A percentile compares a stretch with the other conserved stretches of the same genome.
These are phyloP conservation scores for Microplitis manilae DNA, from an alignment of 2,888 invertebrate species.

Conservation along the genomic window DNA sequence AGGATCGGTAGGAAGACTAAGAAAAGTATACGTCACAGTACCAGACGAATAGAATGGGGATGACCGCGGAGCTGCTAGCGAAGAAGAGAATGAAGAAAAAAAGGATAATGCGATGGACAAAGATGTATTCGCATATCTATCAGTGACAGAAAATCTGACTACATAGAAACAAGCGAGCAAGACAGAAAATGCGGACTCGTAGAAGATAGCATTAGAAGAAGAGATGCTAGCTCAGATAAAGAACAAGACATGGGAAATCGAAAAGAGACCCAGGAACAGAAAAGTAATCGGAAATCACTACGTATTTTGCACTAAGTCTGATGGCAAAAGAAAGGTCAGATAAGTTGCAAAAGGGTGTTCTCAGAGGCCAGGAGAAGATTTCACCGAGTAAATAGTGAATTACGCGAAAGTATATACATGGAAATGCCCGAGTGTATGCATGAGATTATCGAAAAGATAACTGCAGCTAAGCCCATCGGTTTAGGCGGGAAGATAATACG, in stretches of 20 bases:
- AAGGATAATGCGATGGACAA: slow-evolving; percentile 21
- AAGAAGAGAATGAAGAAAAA: slow-evolving; percentile 42
- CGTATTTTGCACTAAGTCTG: too few relatives aligned
- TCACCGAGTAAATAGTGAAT: slow-evolving; percentile 6
- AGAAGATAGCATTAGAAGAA: too few relatives aligned
- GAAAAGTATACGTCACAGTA: too few relatives aligned
- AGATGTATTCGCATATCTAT: slow-evolving; percentile 1
- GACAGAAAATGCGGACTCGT: too few relatives aligned
- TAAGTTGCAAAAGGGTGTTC: neutral
- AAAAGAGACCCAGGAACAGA: slow-evolving; percentile 2
- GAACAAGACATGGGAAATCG: too few relatives aligned
- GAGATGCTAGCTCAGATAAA: too few relatives aligned
- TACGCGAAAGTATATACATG: neutral
- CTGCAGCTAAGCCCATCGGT: neutral
- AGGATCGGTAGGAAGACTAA: slow-evolving; percentile 35
- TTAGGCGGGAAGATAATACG: too few relatives aligned
- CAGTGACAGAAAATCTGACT: neutral
- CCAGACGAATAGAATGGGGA: too few relatives aligned
- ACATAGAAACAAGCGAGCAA: too few relatives aligned
- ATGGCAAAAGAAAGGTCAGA: too few relatives aligned
- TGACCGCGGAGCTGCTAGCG: slow-evolving; percentile 49
- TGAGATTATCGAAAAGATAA: neutral
- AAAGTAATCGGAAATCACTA: slow-evolving; percentile 31
- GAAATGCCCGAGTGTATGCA: too few relatives aligned
- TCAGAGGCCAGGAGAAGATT: too few relatives aligned